phyloP scores from a whole-genome alignment of 1,140 invertebrate species.

The Euglossa dilemma region DNA sequence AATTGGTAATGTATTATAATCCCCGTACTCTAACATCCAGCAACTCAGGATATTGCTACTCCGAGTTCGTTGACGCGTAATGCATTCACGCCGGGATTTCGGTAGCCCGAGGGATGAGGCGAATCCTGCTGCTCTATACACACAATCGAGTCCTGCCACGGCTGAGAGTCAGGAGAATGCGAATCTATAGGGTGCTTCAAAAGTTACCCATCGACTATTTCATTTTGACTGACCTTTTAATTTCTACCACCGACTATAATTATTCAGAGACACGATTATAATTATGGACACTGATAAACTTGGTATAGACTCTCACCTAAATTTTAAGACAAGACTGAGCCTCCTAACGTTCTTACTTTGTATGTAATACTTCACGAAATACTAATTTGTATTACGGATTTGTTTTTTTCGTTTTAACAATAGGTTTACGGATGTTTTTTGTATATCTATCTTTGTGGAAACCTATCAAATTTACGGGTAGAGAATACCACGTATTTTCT shows the following conservation, averaged over 20 bases:
- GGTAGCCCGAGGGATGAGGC: slow-evolving; percentile 65
- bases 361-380: too few relatives aligned
- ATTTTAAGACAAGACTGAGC: too few relatives aligned
- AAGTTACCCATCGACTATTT: neutral
- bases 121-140: slow-evolving; percentile 55
- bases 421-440: too few relatives aligned
- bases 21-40: slow-evolving; percentile 75
- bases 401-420: too few relatives aligned
- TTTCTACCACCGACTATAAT: neutral
- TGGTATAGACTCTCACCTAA: too few relatives aligned
- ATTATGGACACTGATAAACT: neutral
- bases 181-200: slow-evolving; percentile 26
- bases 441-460: too few relatives aligned
- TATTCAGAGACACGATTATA: neutral
- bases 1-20: slow-evolving; percentile 83
- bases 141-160: slow-evolving; percentile 27
- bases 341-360: too few relatives aligned
- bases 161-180: slow-evolving; percentile 43
- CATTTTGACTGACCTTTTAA: neutral
- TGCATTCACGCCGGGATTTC: slow-evolving; percentile 81
- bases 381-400: too few relatives aligned
- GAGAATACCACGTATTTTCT: too few relatives aligned
- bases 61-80: slow-evolving; percentile 81
- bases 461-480: too few relatives aligned
- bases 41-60: slow-evolving; percentile 83